Base-by-base conservation (phyloP, 2,113 vertebrate genomes). In the Talpa occidentalis region DNA sequence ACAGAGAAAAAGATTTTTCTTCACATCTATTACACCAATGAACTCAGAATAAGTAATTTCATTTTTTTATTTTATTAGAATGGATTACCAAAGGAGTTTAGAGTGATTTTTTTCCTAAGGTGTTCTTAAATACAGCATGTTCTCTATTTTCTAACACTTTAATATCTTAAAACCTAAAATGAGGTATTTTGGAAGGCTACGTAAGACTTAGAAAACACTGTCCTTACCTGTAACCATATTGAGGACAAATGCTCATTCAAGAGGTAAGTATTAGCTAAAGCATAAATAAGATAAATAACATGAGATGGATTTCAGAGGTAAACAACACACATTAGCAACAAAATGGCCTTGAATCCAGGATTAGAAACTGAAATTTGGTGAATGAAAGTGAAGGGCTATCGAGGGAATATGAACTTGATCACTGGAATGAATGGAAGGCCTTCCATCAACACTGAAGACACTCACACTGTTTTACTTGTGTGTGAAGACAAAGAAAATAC, bases 71-170 rank as follows among this genome's bases (percentile, higher is more conserved):
- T 59, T 88, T 92, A 91, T 66, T 85, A 40, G 37, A 82, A 62
- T 10, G 12, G 21, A 26, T 64, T 79, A 66, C 47, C 40, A 66
- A 80, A 28, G 15, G 32, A 62, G 10, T 32, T 69, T 80, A 60
- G 6, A 77, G 8, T 11, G 40, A 66, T 26, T 67, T 86, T 59
- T 44, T 94, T 44, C 30, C 14, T 42, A 76, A 73, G 49, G 56
- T 80, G 74, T 35, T 67, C 54, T 85, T 79, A 95, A 88, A 80
- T 19, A 35, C 7, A 93, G 16, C 24, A 81, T 32, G 1, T 56
- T 87, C 19, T 90, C 37, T 78, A 47, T 60, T 94, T 91, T 93
- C 74, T 94, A 60, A 64, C 9, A 26, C 73, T 73, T 84, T 59
- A 88, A 91, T 84, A n/a, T 2, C 16, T 78, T 73, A 93, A 91